Base-by-base conservation (phyloP, 1,140 invertebrate genomes). In the Orchestia grillus region DNA sequence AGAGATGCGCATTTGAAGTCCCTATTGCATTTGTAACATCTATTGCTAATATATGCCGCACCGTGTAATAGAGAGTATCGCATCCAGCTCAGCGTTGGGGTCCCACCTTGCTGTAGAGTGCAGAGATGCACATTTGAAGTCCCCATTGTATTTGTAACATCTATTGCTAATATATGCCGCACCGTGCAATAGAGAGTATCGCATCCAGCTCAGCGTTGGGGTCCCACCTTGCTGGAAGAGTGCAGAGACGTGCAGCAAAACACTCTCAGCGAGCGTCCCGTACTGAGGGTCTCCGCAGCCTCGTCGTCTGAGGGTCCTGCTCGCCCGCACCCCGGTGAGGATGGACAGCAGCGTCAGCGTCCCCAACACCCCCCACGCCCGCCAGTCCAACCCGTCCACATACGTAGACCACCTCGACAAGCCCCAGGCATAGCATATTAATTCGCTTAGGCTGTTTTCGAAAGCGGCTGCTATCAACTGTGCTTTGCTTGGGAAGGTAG, bases 201-300 rank as follows among this genome's bases (percentile, higher is more conserved):
- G n/a, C n/a, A n/a, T n/a, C n/a, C n/a, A n/a, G n/a, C n/a, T n/a
- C n/a, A n/a, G n/a, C n/a, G n/a, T n/a, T 53, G 62, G 15, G 28
- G 62, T 77, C 62, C 15, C 62, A 90, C 88, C 88, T 90, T 90
- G 88, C 88, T 90, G 88, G 41, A 90, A 44, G 88, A 90, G 88
- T 36, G 88, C 41, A 42, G 88, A 42, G 43, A 28, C 43, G 88
- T 90, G 88, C 28, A 90, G 88, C 88, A 43, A 42, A 36, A 90
- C 4, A 36, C 88, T 90, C 6, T 90, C 88, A 41, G 1, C 15
- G 28, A 44, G 41, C 88, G 88, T 90, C 8, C 88, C 88, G 43
- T 90, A 90, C 3, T 90, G 88, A 36, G 15, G 4, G 43, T 90
- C 88, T 15, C 88, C 1, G 88, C 88, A 41, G 4, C 87, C 36